A percentile compares a stretch with the other conserved stretches of the same genome.
These are phyloP conservation scores for Anodontia alba DNA, from an alignment of 2,888 invertebrate genomes.

Conservation along the genomic window DNA sequence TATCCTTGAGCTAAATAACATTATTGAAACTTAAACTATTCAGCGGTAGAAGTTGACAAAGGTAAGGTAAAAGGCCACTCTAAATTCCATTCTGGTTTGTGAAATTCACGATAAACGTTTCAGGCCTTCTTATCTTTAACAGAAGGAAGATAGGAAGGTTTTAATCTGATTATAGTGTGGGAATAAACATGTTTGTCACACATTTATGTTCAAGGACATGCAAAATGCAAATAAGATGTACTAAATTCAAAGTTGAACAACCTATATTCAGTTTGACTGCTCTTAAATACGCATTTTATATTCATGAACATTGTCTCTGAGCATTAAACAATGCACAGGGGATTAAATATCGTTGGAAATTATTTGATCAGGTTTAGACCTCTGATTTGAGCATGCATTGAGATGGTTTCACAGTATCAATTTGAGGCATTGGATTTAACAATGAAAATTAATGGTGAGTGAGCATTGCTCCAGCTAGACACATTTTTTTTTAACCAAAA, in stretches of 20 bases:
- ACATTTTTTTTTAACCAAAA: no score
- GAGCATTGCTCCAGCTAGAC: no score
- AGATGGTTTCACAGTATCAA: background rate
- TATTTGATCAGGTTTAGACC: background rate
- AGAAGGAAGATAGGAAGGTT: background rate
- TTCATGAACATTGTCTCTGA: constrained; percentile 2
- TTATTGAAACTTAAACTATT: constrained; percentile 3
- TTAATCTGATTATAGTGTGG: constrained; percentile 13
- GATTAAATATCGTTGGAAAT: background rate
- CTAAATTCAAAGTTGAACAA: background rate
- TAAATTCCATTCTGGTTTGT: background rate
- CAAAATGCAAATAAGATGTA: constrained; percentile 15
- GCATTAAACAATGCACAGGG: background rate
- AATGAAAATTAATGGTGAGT: constrained; percentile 6
- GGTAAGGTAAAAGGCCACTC: background rate
- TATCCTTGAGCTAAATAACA: constrained; percentile 4
- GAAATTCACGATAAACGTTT: constrained; percentile 1
- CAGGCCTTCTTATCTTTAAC: constrained; percentile 11
- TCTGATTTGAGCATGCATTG: background rate
- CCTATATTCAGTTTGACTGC: background rate
- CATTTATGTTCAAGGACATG: constrained; percentile 4
- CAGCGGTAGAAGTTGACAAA: background rate
- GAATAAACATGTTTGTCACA: constrained; percentile 16
- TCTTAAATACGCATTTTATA: background rate
- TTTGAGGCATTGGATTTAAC: constrained; percentile 1